phyloP scores from a whole-genome alignment of 2,888 invertebrate species.

The Conus canariensis region DNA sequence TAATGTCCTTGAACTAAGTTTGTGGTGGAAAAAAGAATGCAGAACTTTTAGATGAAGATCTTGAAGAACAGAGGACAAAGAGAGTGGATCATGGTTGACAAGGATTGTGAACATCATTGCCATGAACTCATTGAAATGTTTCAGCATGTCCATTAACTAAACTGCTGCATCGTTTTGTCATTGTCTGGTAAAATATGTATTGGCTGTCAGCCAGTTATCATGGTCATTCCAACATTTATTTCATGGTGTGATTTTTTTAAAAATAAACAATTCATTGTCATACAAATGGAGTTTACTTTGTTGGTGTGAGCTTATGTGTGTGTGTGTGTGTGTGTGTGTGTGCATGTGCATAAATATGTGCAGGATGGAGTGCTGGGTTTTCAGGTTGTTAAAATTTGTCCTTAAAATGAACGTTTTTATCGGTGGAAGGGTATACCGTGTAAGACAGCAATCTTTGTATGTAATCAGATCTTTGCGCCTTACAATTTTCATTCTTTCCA shows the following conservation, averaged over 20 bases:
- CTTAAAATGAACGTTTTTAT: no score
- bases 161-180: conserved; percentile 26
- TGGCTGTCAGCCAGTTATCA: conserved; percentile 22
- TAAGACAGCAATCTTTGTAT: no score
- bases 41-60: background rate
- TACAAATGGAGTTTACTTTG: background rate
- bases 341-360: no score
- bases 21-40: background rate
- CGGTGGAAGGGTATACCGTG: no score
- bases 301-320: background rate
- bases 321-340: background rate
- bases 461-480: no score
- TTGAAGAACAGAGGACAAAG: background rate
- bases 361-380: no score
- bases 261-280: conserved; percentile 28
- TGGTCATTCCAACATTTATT: conserved; percentile 27
- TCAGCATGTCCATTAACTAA: conserved; percentile 24
- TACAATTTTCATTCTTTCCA: no score
- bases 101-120: background rate
- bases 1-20: no score
- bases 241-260: conserved; percentile 9
- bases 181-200: background rate
- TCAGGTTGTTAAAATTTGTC: no score
- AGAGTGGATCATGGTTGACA: background rate
- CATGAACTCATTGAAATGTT: conserved; percentile 5